Base-by-base conservation (phyloP, 1,140 invertebrate species). In the Stegodyphus dumicola region DNA sequence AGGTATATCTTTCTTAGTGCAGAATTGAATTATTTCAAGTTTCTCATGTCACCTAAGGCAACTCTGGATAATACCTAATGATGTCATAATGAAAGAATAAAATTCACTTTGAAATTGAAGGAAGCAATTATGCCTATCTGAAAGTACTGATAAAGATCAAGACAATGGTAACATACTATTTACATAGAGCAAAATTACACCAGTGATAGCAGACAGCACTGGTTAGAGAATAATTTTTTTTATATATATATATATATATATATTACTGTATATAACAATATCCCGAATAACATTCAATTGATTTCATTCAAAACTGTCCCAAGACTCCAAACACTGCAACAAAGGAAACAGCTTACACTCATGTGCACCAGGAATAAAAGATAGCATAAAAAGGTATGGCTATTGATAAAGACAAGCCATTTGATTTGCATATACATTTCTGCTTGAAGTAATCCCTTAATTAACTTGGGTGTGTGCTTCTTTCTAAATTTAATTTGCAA, bases 261-360 rank as follows among this genome's bases (percentile, higher is more conserved):
- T 86, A 73, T 77, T 78, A 86, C 84, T 86, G 76, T 86, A 86
- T 86, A 86, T 78, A 86, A 86, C 84, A 86, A 86, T 69, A 78
- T 86, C 74, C 71, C 64, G 66, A 85, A 66, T 77, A 85, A 85
- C 81, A 85, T 75, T 77, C 73, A 85, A 83, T 56, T 56, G 73
- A 33, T 77, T 81, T 67, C 73, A 53, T 60, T 81, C 73, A 64
- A 74, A 53, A 81, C 69, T 76, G 73, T 85, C 81, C 74, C 81
- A 83, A 60, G 56, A 67, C 18, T 71, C 51, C 70, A 81, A 54
- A 56, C 71, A 76, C 81, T 77, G 74, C 65, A 85, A 85, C 73
- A 85, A 56, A 85, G 54, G 64, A 85, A 85, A 76, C 73, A 85
- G 56, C 69, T 54, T 11, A 83, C n/a, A 53, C 80, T 66, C 75